Conservation (phyloP, 2,113 vertebrate genomes). For the Blennius ocellaris region DNA sequence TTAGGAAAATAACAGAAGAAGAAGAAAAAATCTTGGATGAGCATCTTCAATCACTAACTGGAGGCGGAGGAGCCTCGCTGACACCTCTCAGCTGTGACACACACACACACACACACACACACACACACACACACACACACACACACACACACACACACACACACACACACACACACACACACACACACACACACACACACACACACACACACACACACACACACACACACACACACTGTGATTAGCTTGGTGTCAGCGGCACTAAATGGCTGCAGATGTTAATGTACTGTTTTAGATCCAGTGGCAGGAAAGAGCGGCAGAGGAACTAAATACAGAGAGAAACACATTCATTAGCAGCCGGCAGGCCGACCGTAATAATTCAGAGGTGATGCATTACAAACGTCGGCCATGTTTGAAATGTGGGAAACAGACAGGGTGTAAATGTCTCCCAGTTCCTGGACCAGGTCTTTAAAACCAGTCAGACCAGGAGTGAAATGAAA, state of each 20-base stretch:
- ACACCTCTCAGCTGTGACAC: conserved; percentile 80
- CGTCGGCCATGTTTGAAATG: conserved; percentile 38
- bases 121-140: conserved; percentile 63
- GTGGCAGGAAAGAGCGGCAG: conserved; percentile 70
- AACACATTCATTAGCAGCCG: conserved; percentile 52
- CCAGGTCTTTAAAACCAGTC: not conserved
- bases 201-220: conserved; percentile 35
- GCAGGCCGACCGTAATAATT: conserved; percentile 27
- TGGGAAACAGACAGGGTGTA: conserved; percentile 25
- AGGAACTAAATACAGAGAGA: conserved; percentile 59
- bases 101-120: conserved; percentile 26
- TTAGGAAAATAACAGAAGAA: conserved; percentile 1
- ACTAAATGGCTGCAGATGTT: conserved; percentile 85
- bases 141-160: conserved; percentile 35
- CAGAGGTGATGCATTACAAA: conserved; percentile 62
- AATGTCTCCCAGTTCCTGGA: conserved; percentile 17
- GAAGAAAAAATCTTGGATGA: conserved; percentile 24
- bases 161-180: conserved; percentile 63
- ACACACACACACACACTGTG: conserved; percentile 71
- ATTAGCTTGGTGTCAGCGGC: conserved; percentile 79
- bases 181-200: conserved; percentile 63
- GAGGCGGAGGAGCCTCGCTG: conserved; percentile 70
- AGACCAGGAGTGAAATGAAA: too few relatives aligned
- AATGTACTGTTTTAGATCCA: conserved; percentile 80
- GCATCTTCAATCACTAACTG: conserved; percentile 73